Evolutionary conservation across 2,888 invertebrate genomes (phyloP).

Genomic region (Tenthredo livida): DNA sequence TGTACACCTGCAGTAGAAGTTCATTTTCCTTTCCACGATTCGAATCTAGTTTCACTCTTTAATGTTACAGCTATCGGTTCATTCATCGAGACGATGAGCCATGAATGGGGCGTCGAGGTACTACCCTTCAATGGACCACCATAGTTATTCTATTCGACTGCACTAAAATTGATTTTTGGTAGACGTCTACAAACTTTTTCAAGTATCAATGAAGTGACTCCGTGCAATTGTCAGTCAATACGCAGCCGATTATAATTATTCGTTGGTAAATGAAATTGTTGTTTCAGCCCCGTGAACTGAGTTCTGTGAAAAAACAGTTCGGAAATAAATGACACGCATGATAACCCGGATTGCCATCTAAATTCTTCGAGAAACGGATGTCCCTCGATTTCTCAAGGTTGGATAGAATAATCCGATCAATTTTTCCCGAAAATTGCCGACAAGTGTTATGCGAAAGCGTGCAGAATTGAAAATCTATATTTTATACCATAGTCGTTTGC

Average conservation of each 20-base stretch:
- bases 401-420: slow-evolving; percentile 19
- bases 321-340: neutral
- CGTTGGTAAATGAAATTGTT: neutral
- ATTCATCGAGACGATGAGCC: neutral
- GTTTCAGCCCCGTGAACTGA: neutral
- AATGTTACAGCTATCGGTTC: neutral
- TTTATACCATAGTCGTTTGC: neutral
- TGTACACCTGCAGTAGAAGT: neutral
- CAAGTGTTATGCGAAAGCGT: neutral
- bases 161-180: neutral
- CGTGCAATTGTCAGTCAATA: neutral
- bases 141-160: neutral
- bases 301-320: neutral
- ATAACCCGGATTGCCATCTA: too few relatives aligned
- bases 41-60: neutral
- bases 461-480: slow-evolving; percentile 42
- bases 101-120: neutral
- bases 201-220: neutral
- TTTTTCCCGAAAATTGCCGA: slow-evolving; percentile 28
- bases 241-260: neutral
- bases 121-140: neutral
- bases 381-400: neutral
- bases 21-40: neutral
- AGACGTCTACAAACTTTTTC: neutral
- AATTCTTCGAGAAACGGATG: neutral